Evolutionary conservation across 2,888 invertebrate species (phyloP).

Genomic region (Chromoteleia sp.): DNA sequence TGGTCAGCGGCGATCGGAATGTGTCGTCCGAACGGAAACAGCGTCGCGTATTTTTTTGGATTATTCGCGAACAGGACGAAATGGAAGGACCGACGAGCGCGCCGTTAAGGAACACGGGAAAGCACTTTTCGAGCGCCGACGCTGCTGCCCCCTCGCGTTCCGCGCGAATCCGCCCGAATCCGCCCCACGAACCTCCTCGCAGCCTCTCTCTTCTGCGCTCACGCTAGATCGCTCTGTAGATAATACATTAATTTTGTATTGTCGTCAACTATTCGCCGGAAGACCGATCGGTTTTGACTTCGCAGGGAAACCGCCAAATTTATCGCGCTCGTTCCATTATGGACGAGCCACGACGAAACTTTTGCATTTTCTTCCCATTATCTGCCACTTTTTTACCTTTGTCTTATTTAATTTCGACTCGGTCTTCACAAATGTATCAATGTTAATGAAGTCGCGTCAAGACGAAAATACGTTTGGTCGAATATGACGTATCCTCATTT

Average conservation of each 20-base stretch:
- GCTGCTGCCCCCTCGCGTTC: slow-evolving; percentile 73
- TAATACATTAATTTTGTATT: slow-evolving; percentile 83
- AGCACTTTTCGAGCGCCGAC: slow-evolving; percentile 83
- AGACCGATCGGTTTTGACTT: slow-evolving; percentile 75
- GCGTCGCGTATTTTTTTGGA: slow-evolving; percentile 73
- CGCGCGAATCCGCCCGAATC: slow-evolving; percentile 66
- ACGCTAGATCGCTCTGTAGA: slow-evolving; percentile 77
- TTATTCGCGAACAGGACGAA: slow-evolving; percentile 74
- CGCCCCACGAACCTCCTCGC: slow-evolving; percentile 37
- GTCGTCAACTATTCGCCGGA: slow-evolving; percentile 75
- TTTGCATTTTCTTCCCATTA: slow-evolving; percentile 64
- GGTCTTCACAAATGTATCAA: slow-evolving; percentile 29
- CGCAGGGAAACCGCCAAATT: slow-evolving; percentile 59
- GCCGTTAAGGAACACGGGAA: slow-evolving; percentile 84
- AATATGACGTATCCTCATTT: slow-evolving; percentile 24
- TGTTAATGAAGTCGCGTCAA: slow-evolving; percentile 27
- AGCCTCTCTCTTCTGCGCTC: slow-evolving; percentile 32
- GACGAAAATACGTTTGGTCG: not conserved
- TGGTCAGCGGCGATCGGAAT: slow-evolving; percentile 65
- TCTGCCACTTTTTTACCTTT: slow-evolving; percentile 6
- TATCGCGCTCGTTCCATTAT: slow-evolving; percentile 59
- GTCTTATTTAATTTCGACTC: slow-evolving; percentile 48
- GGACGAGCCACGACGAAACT: slow-evolving; percentile 46
- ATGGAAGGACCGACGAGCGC: slow-evolving; percentile 73
- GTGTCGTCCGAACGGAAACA: slow-evolving; percentile 67